phyloP scores from a whole-genome alignment of 2,113 vertebrate species.

The Dendropsophus ebraccatus region DNA sequence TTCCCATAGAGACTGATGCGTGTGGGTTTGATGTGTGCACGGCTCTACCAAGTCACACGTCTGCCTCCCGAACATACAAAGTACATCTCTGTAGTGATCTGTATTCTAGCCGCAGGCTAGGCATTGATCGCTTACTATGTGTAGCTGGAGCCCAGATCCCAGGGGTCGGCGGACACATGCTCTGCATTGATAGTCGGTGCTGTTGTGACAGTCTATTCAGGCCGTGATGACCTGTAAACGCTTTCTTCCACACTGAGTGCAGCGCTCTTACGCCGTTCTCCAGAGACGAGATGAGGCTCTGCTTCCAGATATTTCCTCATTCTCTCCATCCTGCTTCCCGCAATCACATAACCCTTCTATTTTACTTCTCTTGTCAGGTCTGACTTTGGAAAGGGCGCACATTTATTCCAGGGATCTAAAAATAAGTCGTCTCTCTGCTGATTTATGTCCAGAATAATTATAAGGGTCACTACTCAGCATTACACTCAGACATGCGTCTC shows the following conservation, averaged over 20 bases:
- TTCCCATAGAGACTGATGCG: not conserved
- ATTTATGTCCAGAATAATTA: constrained; percentile 58
- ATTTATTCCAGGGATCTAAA: constrained; percentile 52
- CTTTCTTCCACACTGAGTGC: not conserved
- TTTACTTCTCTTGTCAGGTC: constrained; percentile 40
- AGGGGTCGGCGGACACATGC: not conserved
- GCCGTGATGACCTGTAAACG: not conserved
- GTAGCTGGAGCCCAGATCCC: not conserved
- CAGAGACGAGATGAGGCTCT: constrained; percentile 35
- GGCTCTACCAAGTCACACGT: not conserved
- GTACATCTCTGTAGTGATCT: not conserved
- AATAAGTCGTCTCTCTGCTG: constrained; percentile 39
- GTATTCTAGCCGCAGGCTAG: not conserved
- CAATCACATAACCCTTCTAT: constrained; percentile 44
- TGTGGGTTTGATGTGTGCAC: not conserved
- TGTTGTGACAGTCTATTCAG: not conserved
- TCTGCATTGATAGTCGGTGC: not conserved
- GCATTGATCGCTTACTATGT: not conserved
- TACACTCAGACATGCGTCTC: constrained; percentile 30
- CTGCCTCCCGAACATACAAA: not conserved
- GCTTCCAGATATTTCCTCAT: constrained; percentile 27
- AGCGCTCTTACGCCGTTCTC: constrained; percentile 34
- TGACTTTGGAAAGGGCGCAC: constrained; percentile 56
- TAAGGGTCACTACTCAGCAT: constrained; percentile 29
- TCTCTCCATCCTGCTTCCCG: constrained; percentile 49